A percentile compares a stretch with the other conserved stretches of the same genome.
These are phyloP conservation scores for Marisa cornuarietis DNA, from an alignment of 1,140 invertebrate species.

Conservation along the genomic window DNA sequence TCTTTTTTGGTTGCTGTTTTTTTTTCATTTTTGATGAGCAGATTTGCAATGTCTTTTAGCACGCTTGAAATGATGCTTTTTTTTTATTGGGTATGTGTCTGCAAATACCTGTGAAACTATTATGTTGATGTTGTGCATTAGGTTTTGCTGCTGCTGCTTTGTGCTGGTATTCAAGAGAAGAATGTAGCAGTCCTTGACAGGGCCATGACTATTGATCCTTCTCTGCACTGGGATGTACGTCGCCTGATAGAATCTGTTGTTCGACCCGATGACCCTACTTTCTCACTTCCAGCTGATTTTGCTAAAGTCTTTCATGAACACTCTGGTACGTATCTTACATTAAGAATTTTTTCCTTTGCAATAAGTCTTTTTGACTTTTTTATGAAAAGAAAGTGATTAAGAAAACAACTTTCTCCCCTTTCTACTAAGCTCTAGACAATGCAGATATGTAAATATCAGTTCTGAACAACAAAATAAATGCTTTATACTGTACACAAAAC, in stretches of 20 bases:
- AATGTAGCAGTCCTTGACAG: constrained; percentile 18
- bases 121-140: background rate
- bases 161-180: constrained; percentile 22
- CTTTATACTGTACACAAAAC: too few relatives aligned
- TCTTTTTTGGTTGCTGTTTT: background rate
- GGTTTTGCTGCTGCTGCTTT: constrained; percentile 24
- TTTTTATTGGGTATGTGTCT: background rate
- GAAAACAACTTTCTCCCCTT: too few relatives aligned
- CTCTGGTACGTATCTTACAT: constrained; percentile 10
- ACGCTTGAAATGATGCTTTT: background rate
- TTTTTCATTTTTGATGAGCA: background rate
- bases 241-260: constrained; percentile 27
- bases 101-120: background rate
- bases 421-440: too few relatives aligned
- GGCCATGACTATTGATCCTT: constrained; percentile 25
- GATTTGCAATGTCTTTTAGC: background rate
- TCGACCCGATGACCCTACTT: constrained; percentile 11
- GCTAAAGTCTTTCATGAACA: constrained; percentile 17
- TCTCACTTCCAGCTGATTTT: constrained; percentile 21
- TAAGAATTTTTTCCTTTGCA: too few relatives aligned
- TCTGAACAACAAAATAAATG: too few relatives aligned
- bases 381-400: too few relatives aligned
- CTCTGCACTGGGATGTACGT: constrained; percentile 25
- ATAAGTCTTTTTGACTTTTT: too few relatives aligned
- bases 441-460: too few relatives aligned